These are phyloP conservation scores for Actinemys pallida DNA, from an alignment of 2,113 vertebrate genomes.

Conservation along the genomic window DNA sequence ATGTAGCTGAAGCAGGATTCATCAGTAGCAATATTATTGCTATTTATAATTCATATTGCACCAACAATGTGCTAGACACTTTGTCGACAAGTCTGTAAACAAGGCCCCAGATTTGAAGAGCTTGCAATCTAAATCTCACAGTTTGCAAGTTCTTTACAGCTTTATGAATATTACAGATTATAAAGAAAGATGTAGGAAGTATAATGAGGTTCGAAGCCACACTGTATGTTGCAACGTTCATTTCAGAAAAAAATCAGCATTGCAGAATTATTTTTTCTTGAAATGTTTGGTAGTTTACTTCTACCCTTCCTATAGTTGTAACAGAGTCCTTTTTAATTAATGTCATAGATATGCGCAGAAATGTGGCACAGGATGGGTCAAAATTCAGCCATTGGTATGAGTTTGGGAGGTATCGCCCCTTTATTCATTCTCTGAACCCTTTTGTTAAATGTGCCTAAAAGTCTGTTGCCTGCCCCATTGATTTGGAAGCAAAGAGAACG, in stretches of 20 bases:
- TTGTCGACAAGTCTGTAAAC: not conserved
- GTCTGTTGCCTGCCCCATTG: not conserved
- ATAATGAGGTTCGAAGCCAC: not conserved
- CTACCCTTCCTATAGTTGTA: fast-evolving
- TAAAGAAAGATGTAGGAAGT: not conserved
- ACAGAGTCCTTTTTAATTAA: not conserved
- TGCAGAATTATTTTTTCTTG: fast-evolving
- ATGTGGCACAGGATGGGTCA: fast-evolving
- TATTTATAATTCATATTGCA: fast-evolving
- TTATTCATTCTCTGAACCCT: not conserved
- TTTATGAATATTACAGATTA: not conserved
- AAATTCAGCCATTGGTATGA: not conserved
- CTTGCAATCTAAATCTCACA: not conserved
- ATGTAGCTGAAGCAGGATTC: not conserved
- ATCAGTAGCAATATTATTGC: fast-evolving
- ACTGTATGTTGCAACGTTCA: fast-evolving
- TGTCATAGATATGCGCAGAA: fast-evolving
- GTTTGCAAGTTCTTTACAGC: not conserved
- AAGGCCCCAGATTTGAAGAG: not conserved
- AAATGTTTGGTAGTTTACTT: not conserved
- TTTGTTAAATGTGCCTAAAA: not conserved
- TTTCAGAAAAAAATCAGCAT: not conserved
- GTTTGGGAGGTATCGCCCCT: not conserved
- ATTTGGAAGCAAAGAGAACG: not conserved
- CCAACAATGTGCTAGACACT: not conserved